Base-by-base conservation (phyloP, 1,140 invertebrate species). In the Stenopsyche tienmushanensis region DNA sequence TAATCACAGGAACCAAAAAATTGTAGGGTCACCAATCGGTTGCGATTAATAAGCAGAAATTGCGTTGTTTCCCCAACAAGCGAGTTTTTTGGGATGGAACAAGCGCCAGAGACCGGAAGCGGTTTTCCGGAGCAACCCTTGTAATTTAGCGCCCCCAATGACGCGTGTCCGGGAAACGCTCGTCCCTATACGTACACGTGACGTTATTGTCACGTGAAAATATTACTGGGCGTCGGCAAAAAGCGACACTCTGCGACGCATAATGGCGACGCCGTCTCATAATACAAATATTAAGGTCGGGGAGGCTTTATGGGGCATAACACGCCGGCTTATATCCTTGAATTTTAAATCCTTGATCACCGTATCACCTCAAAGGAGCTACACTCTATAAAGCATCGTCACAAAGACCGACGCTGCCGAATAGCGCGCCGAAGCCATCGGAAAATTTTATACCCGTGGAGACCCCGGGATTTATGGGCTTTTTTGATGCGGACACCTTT, bases 131-230 rank as follows among this genome's bases (percentile, higher is more conserved):
- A 23, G 5, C 25, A 25, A 53, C 23, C 25, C 15, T 52, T 20
- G 49, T 55, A 64, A 64, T 54, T 64, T 55, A 44, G 23, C 49
- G 49, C 8, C 49, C 10, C 50, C 62, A 53, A 64, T 64, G 62
- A 64, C 62, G 62, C 62, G 47, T 54, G 50, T 45, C 62, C 39
- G 34, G 45, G 34, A 49, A 47, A 17, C n/a, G n/a, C n/a, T n/a
- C n/a, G 20, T 24, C 29, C 52, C 13, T 5, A 15, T 20, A 34
- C 41, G 15, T 15, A 21, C 15, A 25, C 34, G n/a, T n/a, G n/a
- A n/a, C n/a, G n/a, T 21, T 49, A 49, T 49, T 49, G 45, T 49
- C 45, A 23, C 24, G 50, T 24, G 50, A 29, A 53, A 24, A 53
- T 49, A 49, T 49, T 49, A 18, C 18, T 7, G 18, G 54, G 8